A percentile compares a stretch with the other conserved stretches of the same genome.
phyloP scores from a whole-genome alignment of 2,888 invertebrate species.

The Tryphoninae sp. region DNA sequence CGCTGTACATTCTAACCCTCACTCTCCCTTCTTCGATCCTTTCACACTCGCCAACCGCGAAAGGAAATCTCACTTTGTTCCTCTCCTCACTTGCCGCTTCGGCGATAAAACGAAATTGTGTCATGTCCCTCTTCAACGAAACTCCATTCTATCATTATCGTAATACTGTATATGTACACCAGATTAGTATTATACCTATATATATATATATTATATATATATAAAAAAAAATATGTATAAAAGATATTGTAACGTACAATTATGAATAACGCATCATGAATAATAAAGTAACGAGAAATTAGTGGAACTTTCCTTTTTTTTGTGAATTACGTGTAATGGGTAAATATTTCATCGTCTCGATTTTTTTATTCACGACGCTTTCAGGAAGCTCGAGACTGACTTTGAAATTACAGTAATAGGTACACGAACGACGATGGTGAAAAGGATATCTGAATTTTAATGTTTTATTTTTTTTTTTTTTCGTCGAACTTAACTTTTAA shows the following conservation, averaged over 20 bases:
- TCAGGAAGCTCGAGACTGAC: too few species aligned
- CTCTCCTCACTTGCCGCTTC: slow-evolving; percentile 5
- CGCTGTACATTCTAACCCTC: slow-evolving; percentile 37
- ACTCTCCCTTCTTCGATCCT: slow-evolving; percentile 15
- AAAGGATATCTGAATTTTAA: too few species aligned
- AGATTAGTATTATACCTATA: slow-evolving; percentile 16
- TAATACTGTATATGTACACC: neutral
- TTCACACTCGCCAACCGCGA: slow-evolving; percentile 1
- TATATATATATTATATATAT: slow-evolving; percentile 33
- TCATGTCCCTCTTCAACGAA: neutral
- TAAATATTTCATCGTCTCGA: neutral
- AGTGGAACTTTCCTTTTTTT: neutral
- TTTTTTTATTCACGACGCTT: too few species aligned
- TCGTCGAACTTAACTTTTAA: too few species aligned
- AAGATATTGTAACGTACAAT: slow-evolving; percentile 11
- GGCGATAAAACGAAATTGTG: too few species aligned
- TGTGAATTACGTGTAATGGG: neutral
- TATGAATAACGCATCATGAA: slow-evolving; percentile 32
- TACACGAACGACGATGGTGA: too few species aligned
- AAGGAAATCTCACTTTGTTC: slow-evolving; percentile 43
- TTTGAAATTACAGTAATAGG: too few species aligned
- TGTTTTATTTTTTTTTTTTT: too few species aligned
- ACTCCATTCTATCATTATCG: neutral
- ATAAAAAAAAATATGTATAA: neutral
- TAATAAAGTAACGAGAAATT: slow-evolving; percentile 17